A percentile compares a stretch with the other conserved stretches of the same genome.
phyloP scores from a whole-genome alignment of 2,888 invertebrate species.

The Polydrusus pterygomalis region DNA sequence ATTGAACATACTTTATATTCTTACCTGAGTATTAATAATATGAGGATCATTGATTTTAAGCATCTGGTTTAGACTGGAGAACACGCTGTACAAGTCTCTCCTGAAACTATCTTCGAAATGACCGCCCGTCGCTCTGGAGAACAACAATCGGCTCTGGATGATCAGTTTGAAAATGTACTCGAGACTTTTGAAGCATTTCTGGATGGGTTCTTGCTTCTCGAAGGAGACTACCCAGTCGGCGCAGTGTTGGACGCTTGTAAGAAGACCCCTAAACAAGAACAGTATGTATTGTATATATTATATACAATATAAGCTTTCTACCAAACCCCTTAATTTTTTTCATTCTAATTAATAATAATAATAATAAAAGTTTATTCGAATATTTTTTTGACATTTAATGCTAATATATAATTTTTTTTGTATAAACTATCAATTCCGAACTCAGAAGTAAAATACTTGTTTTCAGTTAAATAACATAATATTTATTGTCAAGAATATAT shows the following conservation, averaged over 20 bases:
- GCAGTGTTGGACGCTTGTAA: conserved; percentile 92
- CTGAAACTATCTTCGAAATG: conserved; percentile 92
- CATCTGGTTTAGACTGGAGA: conserved; percentile 87
- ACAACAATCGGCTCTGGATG: conserved; percentile 89
- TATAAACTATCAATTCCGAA: no score
- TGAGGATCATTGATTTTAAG: conserved; percentile 82
- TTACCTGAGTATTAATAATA: conserved; percentile 85
- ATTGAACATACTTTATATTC: not conserved
- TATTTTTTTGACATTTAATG: no score
- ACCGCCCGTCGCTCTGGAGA: conserved; percentile 90
- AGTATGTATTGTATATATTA: no score
- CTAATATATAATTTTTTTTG: no score
- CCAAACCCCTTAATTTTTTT: no score
- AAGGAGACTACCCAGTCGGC: conserved; percentile 90
- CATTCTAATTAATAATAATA: no score
- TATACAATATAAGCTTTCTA: no score
- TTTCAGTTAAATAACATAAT: no score
- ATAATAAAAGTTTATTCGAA: not conserved
- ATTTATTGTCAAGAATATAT: no score
- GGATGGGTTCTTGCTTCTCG: conserved; percentile 91
- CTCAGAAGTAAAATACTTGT: no score
- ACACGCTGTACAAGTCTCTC: conserved; percentile 86
- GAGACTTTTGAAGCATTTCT: conserved; percentile 91
- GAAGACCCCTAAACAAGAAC: conserved; percentile 79
- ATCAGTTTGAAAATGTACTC: conserved; percentile 95